Evolutionary conservation across 2,888 invertebrate genomes (phyloP), one percentile per base, ranked within the genome.

Genomic region (Pimpla rufipes): DNA sequence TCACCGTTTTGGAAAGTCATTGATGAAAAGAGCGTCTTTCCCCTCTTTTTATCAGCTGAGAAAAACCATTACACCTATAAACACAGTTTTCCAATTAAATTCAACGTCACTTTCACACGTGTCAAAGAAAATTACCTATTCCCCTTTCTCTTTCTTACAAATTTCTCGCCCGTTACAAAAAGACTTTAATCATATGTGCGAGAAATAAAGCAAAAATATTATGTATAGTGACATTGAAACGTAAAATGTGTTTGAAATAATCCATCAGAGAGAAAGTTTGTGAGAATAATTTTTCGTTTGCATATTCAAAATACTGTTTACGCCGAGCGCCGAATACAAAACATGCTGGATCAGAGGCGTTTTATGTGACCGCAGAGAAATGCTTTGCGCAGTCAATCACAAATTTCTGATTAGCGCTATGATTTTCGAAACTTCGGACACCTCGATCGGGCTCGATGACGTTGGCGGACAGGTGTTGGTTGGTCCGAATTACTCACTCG

Each of bases 361-460:
- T 42, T 42, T 37, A 29, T 23, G n/a, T 45, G 35, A 29, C 11
- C 18, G 37, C 50, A 50, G 18, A 64, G 18, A 42, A 35, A 59
- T 74, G 62, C 62, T 29, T 64, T 79, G 76, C 76, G 79, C 81
- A 83, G 86, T 87, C 85, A 85, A 88, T 86, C 85, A 85, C 84
- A 71, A 67, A 71, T 67, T 78, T 77, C 59, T 68, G 86, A 86
- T 83, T 80, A 84, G 85, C 85, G 45, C 45, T 18, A 45, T 45
- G 45, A 62, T 79, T 62, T 45, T 64, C 23, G 37, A 16, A 23
- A 16, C 18, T 10, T 45, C 52, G 42, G 47, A 23, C 37, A 67
- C 68, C 35, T 55, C 68, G 68, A 71, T 37, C 52, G 57, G 55
- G 45, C 64, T 70, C 71, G 73, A 81, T 73, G 68, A 79, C 67